phyloP scores from a whole-genome alignment of 2,888 invertebrate genomes.

The Chydorus sphaericus region DNA sequence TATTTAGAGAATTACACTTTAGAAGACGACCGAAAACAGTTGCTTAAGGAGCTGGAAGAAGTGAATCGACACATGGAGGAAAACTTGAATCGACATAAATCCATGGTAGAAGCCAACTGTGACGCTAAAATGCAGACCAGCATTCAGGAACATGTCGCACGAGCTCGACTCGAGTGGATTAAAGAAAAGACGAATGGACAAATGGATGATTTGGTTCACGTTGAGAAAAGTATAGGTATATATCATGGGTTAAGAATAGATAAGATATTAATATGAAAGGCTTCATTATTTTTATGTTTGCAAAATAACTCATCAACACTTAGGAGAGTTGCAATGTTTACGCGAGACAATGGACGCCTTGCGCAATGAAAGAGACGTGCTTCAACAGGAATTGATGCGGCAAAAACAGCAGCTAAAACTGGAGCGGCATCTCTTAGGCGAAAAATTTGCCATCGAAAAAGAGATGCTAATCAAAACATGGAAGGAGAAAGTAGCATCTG shows the following conservation, averaged over 20 bases:
- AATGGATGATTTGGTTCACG: not conserved
- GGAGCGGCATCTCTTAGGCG: constrained; percentile 4
- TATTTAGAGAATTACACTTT: not conserved
- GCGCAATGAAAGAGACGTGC: constrained; percentile 6
- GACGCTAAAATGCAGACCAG: not conserved
- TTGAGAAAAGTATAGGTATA: constrained; percentile 3
- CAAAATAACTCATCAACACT: not conserved
- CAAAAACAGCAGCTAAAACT: not conserved
- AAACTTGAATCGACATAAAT: constrained; percentile 1
- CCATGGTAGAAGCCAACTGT: constrained; percentile 1
- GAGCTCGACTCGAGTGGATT: constrained; percentile 10
- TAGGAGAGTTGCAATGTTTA: constrained; percentile 9
- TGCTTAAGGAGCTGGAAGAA: not conserved
- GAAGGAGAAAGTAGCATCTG: not conserved
- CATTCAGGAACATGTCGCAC: constrained; percentile 6
- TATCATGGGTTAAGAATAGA: too few species aligned
- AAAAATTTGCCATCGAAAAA: constrained; percentile 8
- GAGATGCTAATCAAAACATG: not conserved
- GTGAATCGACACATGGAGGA: not conserved
- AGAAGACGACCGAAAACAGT: not conserved
- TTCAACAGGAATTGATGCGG: constrained; percentile 2
- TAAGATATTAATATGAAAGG: too few species aligned
- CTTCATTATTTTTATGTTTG: not conserved
- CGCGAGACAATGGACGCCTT: constrained; percentile 11
- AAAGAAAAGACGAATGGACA: constrained; percentile 2